Percentiles rank a stretch among this genome's conserved stretches.
phyloP scores from a whole-genome alignment of 2,113 vertebrate species.

The Cyanocitta stelleri region DNA sequence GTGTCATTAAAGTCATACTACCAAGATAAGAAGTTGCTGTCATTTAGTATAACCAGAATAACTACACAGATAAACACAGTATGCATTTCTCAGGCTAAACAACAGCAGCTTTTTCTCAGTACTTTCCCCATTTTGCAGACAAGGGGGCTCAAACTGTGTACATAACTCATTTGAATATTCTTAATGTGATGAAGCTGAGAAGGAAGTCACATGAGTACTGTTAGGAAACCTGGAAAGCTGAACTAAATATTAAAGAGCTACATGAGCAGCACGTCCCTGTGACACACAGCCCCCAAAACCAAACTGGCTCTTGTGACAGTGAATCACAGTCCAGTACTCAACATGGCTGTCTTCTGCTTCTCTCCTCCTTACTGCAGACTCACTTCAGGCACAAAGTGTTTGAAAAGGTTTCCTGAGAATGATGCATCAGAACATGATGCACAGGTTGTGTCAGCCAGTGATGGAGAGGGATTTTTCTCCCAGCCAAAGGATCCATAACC shows the following conservation, averaged over 20 bases:
- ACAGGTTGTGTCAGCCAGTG: background rate
- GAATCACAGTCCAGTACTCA: background rate
- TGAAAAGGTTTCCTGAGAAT: background rate
- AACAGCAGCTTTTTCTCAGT: background rate
- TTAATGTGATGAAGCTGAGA: background rate
- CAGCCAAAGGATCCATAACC: background rate
- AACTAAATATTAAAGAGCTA: background rate
- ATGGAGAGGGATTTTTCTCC: background rate
- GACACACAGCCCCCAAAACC: background rate
- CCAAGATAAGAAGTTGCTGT: background rate
- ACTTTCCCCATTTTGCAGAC: background rate
- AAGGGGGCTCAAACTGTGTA: background rate
- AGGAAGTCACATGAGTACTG: background rate
- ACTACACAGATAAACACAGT: background rate
- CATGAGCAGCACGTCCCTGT: background rate
- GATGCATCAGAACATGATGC: background rate
- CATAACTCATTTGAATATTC: background rate
- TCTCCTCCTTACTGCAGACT: background rate
- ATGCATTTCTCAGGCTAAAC: background rate
- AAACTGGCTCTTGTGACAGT: background rate
- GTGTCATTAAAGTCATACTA: background rate
- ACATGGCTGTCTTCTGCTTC: background rate
- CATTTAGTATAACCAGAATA: background rate
- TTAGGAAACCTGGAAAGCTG: background rate
- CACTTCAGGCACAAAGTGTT: background rate